Evolutionary conservation across 2,113 vertebrate genomes (phyloP).

Genomic region (Etheostoma spectabile): DNA sequence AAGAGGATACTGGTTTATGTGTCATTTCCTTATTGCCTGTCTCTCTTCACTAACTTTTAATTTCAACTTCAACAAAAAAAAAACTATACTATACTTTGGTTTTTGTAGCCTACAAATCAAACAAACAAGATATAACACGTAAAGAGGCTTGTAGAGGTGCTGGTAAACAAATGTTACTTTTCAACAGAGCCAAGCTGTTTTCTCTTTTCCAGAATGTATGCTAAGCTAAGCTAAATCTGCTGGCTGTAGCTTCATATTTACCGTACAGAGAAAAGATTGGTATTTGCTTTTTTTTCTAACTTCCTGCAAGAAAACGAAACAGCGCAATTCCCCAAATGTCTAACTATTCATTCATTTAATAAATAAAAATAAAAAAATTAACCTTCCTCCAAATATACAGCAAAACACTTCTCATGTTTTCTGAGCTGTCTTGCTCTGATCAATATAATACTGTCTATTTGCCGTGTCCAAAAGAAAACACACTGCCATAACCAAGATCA

Average conservation of each 20-base stretch:
- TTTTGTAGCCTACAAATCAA: neutral
- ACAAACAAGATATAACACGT: neutral
- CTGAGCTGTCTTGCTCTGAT: neutral
- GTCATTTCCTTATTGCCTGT: neutral
- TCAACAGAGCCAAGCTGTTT: neutral
- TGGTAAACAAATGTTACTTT: neutral
- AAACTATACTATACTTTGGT: neutral
- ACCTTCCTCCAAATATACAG: neutral
- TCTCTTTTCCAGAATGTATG: neutral
- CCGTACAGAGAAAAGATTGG: neutral
- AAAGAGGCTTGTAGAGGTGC: neutral
- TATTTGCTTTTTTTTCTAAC: neutral
- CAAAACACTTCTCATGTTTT: neutral
- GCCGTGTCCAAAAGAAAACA: neutral
- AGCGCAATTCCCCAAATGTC: neutral
- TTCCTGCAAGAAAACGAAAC: neutral
- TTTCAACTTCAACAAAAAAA: too few species aligned
- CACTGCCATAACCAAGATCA: neutral
- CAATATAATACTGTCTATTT: neutral
- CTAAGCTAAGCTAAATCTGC: constrained; percentile 3
- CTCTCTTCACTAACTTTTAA: neutral
- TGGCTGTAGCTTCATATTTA: neutral
- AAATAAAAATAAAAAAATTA: neutral
- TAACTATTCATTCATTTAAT: neutral
- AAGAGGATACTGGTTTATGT: neutral